Evolutionary conservation across 2,113 vertebrate species (phyloP).

Genomic region (Jaculus jaculus): DNA sequence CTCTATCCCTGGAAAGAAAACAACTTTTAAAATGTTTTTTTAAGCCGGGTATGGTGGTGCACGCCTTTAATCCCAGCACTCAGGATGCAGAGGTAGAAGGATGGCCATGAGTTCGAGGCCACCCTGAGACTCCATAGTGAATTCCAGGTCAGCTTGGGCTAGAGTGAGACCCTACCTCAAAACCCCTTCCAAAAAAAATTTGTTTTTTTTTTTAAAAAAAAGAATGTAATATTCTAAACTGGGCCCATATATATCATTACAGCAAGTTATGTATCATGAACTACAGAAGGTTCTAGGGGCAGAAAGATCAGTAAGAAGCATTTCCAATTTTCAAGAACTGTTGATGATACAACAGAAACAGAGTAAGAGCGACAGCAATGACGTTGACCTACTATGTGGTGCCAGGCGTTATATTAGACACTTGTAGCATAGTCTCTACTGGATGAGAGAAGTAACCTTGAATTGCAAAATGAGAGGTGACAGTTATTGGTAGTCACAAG

Average conservation of each 20-base stretch:
- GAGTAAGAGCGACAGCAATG: neutral
- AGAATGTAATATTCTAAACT: neutral
- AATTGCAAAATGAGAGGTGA: neutral
- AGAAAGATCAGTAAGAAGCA: neutral
- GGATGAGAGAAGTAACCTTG: neutral
- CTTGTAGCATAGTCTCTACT: neutral
- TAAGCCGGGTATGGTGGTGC: too few relatives aligned
- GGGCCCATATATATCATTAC: neutral
- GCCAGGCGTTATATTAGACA: neutral
- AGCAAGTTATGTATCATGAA: neutral
- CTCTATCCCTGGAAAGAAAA: constrained; percentile 20
- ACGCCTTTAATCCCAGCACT: too few relatives aligned
- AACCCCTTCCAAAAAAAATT: too few relatives aligned
- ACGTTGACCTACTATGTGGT: neutral
- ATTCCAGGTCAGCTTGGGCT: too few relatives aligned
- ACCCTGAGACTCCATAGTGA: too few relatives aligned
- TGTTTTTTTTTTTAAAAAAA: constrained; percentile 16
- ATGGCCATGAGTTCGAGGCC: too few relatives aligned
- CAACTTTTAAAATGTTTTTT: constrained; percentile 50
- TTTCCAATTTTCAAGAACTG: neutral
- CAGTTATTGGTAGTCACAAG: neutral
- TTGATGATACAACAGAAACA: neutral
- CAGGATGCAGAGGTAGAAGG: too few relatives aligned
- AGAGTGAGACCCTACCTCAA: too few relatives aligned
- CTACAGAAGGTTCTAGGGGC: neutral